Conservation (phyloP, 2,113 vertebrate species). For the Saccopteryx leptura region DNA sequence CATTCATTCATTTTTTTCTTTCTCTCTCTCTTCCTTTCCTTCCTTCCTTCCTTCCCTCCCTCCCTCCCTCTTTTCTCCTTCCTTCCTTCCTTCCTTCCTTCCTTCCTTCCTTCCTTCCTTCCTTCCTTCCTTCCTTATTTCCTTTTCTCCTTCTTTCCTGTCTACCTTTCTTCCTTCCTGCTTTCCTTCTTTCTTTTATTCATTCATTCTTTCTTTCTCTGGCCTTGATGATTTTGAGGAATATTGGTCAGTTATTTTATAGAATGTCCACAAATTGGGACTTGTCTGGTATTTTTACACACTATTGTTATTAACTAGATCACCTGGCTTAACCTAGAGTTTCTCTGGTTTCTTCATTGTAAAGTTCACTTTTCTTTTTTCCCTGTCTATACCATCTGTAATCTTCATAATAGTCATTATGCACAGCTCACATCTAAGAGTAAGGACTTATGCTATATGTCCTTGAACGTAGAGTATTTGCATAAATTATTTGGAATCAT, state of each 20-base stretch:
- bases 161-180: no score
- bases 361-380: not conserved
- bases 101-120: no score
- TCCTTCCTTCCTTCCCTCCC: not conserved
- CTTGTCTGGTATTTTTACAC: not conserved
- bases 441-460: not conserved
- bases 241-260: not conserved
- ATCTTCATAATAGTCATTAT: not conserved
- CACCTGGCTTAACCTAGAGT: not conserved
- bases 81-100: no score
- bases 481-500: not conserved
- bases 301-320: not conserved
- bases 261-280: not conserved
- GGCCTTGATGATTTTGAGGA: not conserved
- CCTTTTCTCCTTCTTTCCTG: rapidly evolving
- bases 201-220: not conserved
- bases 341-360: not conserved
- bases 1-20: no score
- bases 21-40: not conserved
- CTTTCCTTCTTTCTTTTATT: not conserved
- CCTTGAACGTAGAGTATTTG: not conserved
- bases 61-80: no score
- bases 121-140: no score
- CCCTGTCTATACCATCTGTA: not conserved
- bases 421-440: not conserved